Base-by-base conservation (phyloP, 2,888 invertebrate species). In the Balanococcus diminutus region DNA sequence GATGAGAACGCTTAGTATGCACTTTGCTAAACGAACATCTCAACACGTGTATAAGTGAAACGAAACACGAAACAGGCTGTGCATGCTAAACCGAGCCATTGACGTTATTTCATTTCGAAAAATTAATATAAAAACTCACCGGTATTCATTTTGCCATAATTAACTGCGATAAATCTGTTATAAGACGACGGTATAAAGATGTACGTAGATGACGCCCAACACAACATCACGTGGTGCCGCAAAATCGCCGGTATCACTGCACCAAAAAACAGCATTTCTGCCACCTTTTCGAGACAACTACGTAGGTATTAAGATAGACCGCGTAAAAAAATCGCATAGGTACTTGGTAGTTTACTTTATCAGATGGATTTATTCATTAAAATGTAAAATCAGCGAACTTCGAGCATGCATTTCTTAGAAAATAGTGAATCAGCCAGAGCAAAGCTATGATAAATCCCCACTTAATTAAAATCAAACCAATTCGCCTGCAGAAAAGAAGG, bases 401-500 rank as follows among this genome's bases (percentile, higher is more conserved):
- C 19, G 16, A 36, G 72, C 32, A 79, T 32, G 75, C 8, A 19
- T 36, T 79, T 79, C 75, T 79, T 16, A 36, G 75, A 79, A 79
- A 79, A 79, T 72, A 79, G 36, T 79, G 75, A 79, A 79, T 79
- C 75, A 79, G 75, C 75, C 11, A 36, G 36, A 36, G 75, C 19
- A 79, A 79, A 79, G 75, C 36, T 36, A 79, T 79, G 75, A 79
- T 79, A 36, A 79, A 79, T 79, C 82, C 83, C 32, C 83, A 61
- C 61, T 36, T 83, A 83, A 83, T 83, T 83, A 83, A 83, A 83
- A 83, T 83, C 31, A 83, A 32, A 83, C 83, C 83, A 36, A 83
- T 83, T 83, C 83, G 36, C 83, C 56, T 32, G 61, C 36, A 56
- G 32, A 83, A 83, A 56, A 61, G 56, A 61, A 81, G 83, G 83